Conservation (phyloP, 2,888 invertebrate genomes). For the Drosophila atripex region DNA sequence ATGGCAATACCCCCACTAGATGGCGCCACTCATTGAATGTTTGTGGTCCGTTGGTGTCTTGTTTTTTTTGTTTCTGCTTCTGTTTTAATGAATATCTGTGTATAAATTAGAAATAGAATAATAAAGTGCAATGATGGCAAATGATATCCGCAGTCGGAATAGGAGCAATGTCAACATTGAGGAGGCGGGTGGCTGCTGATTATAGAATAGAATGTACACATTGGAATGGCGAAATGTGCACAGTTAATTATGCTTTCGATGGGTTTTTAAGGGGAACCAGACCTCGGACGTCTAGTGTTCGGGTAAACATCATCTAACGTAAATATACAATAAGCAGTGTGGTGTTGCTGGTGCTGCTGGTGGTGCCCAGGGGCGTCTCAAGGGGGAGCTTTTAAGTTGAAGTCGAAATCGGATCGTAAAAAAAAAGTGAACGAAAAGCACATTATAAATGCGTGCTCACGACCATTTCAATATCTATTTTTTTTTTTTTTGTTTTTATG, state of each 20-base stretch:
- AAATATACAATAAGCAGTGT: conserved; percentile 12
- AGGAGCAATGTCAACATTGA: conserved; percentile 58
- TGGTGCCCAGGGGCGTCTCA: background rate
- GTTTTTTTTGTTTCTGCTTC: background rate
- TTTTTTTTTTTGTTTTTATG: conserved; percentile 56
- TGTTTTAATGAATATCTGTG: conserved; percentile 5
- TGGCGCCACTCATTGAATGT: conserved; percentile 21
- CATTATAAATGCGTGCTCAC: conserved; percentile 77
- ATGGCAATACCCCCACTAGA: conserved; percentile 5
- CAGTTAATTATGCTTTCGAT: conserved; percentile 70
- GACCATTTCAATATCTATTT: conserved; percentile 58
- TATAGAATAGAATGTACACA: conserved; percentile 39
- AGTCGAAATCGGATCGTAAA: conserved; percentile 16
- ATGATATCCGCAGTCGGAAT: conserved; percentile 27
- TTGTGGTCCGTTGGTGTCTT: background rate
- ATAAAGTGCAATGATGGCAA: conserved; percentile 61
- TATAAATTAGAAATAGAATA: conserved; percentile 40
- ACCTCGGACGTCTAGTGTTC: conserved; percentile 48
- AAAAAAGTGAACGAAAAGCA: conserved; percentile 18
- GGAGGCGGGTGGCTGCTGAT: conserved; percentile 17
- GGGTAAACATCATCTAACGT: conserved; percentile 26
- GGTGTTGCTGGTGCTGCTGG: background rate
- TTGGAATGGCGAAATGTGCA: conserved; percentile 43
- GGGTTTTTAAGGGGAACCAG: conserved; percentile 50
- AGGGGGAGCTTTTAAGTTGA: background rate